phyloP scores from a whole-genome alignment of 2,888 invertebrate species.

The Aphodius sticticus region DNA sequence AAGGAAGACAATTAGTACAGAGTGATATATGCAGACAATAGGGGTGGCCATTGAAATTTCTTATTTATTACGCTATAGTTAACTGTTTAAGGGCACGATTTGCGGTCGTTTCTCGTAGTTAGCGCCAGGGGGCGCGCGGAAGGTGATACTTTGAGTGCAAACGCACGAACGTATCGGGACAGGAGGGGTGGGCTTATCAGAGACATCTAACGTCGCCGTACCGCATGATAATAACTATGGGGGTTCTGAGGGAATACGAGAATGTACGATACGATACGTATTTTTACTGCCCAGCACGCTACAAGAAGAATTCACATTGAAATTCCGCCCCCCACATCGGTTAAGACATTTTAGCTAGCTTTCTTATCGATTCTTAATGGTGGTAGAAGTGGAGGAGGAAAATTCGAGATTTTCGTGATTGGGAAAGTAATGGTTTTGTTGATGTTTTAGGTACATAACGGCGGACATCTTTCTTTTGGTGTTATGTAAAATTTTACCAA shows the following conservation, averaged over 20 bases:
- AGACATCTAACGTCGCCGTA: neutral
- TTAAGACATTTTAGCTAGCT: neutral
- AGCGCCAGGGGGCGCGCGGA: neutral
- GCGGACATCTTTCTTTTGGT: neutral
- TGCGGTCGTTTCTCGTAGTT: neutral
- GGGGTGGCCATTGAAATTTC: neutral
- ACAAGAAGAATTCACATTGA: neutral
- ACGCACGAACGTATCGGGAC: neutral
- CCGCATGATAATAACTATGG: neutral
- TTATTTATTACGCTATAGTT: neutral
- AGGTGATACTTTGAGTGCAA: conserved; percentile 4
- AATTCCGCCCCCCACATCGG: neutral
- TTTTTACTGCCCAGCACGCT: conserved; percentile 4
- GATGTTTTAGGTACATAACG: neutral
- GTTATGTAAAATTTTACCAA: too few relatives aligned
- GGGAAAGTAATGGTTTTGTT: neutral
- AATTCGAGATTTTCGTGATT: neutral
- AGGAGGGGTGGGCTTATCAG: neutral
- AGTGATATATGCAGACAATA: too few relatives aligned
- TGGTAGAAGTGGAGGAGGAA: neutral
- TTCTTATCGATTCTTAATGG: neutral
- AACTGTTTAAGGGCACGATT: neutral
- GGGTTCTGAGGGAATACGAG: neutral
- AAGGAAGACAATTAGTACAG: too few relatives aligned
- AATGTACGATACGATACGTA: neutral